Evolutionary conservation across 2,113 vertebrate genomes (phyloP), one percentile per base, ranked within the genome.

Genomic region (Carlito syrichta): DNA sequence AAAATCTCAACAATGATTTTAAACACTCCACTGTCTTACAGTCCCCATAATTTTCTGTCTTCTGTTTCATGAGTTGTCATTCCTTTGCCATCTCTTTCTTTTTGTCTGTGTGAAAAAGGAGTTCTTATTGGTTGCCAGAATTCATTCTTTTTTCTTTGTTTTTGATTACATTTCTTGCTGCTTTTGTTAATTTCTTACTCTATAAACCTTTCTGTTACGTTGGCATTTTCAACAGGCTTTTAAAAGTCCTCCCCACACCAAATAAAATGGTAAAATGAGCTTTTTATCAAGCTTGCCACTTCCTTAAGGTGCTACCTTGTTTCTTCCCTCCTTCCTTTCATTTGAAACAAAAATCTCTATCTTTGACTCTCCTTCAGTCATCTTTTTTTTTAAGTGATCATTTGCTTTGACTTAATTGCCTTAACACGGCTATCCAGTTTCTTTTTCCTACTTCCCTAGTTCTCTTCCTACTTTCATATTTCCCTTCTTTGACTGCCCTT

Each of bases 381-480:
- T 83, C 48, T 87, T 79, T 89, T 56, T n/a, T 32, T 78, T 73
- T 14, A 54, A 89, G 32, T 19, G 23, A 69, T 85, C 27, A 22
- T 85, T 91, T 71, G 23, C 27, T 95, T 82, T 84, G 40, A 56
- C 19, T 13, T 92, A 17, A 71, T 45, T n/a, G 25, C 45, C 43
- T 87, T 81, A 52, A 86, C 48, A 79, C 11, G 23, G 11, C 62
- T 86, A 25, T 69, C 94, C 86, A 58, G 35, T 60, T 86, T 12
- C 88, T 86, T 94, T 86, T 96, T 58, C 27, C 40, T 96, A 5
- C 74, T 69, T n/a, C n/a, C n/a, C n/a, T n/a, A n/a, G n/a, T n/a
- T n/a, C n/a, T n/a, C n/a, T 66, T 63, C 30, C 38, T 79, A 20
- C 45, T 71, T 95, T 91, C 69, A 40, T 71, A 62, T 5, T 85